Evolutionary conservation across 2,888 invertebrate species (phyloP), one percentile per base, ranked within the genome.

Genomic region (Polydrusus pterygomalis): DNA sequence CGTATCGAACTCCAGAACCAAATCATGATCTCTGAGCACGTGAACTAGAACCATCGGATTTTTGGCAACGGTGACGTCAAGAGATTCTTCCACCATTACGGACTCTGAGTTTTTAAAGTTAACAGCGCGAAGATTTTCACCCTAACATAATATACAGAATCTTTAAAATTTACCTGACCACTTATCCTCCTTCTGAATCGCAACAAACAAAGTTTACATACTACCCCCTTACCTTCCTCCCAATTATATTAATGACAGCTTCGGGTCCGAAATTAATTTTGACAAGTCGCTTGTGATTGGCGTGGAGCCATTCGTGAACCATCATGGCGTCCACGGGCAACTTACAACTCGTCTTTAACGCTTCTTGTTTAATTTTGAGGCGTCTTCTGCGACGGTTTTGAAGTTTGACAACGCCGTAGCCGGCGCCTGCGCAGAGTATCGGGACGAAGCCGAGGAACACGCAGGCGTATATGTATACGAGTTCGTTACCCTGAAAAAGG

Each of bases 381-480:
- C 93, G 91, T 0, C 97, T 89, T 30, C 97, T 89, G 10, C 95
- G 91, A 77, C 95, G 93, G 84, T 97, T 97, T 87, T 97, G 97
- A 34, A 96, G 88, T 85, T 97, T 97, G 0, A 98, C 96, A 0
- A 97, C 94, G 56, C 96, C 95, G 85, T 97, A 97, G 0, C 95
- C 98, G 6, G 96, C 96, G 56, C 95, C 96, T 0, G 96, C 96
- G 84, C 96, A 96, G 0, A 97, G 89, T 70, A 99, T 94, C 7
- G 99, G 99, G 11, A 99, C 95, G 82, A 98, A 96, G 1, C 93
- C 95, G 51, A 99, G 90, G 80, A 96, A 95, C 11, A 98, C 92
- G 85, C 98, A 98, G 0, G 95, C 96, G 88, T 97, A 97, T 83
- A 99, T 98, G 89, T 96, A 99, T n/a, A 97, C 95, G 74, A 98